Evolutionary conservation across 2,113 vertebrate species (phyloP), one percentile per base, ranked within the genome.

Genomic region (Diphyllodes magnificus): DNA sequence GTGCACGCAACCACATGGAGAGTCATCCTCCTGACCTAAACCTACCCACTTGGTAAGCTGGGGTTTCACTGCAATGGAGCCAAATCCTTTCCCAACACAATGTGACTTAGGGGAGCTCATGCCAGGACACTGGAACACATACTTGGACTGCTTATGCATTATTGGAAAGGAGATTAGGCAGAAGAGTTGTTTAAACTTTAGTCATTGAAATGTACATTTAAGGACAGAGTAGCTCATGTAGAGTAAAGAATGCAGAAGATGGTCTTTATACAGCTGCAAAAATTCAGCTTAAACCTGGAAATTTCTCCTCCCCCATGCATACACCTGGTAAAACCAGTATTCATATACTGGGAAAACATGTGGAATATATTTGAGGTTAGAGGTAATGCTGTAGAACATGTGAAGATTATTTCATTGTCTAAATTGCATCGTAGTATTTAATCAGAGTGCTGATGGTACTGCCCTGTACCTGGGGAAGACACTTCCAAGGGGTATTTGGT

Each of bases 21-120:
- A 95, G 91, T 91, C 95, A 95, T 79, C 61, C 0, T 90, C 78
- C 95, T 90, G 92, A 96, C 77, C 83, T 78, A 77, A 92, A 92
- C 56, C 86, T 95, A 42, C 83, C 71, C 69, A 12, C 89, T 95
- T 64, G 60, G 79, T 86, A 69, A 94, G 63, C 87, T 13, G 1
- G 56, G 39, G 28, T 86, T 54, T 92, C 61, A 45, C 51, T 81
- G 64, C 72, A 77, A 7, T 10, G 69, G 64, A 94, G 70, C 86
- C 92, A 92, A 88, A 90, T 76, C 72, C 70, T 64, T 94, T 88
- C 56, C 94, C 81, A 91, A 81, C 24, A 25, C 1, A 2, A 71
- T 13, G 60, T 44, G 40, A 86, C 70, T 66, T 57, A 60, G 45
- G 82, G 90, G 23, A 61, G 69, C 59, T 81, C 79, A n/a, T 1